A percentile compares a stretch with the other conserved stretches of the same genome.
phyloP scores from a whole-genome alignment of 2,888 invertebrate species.

The Lycaena phlaeas region DNA sequence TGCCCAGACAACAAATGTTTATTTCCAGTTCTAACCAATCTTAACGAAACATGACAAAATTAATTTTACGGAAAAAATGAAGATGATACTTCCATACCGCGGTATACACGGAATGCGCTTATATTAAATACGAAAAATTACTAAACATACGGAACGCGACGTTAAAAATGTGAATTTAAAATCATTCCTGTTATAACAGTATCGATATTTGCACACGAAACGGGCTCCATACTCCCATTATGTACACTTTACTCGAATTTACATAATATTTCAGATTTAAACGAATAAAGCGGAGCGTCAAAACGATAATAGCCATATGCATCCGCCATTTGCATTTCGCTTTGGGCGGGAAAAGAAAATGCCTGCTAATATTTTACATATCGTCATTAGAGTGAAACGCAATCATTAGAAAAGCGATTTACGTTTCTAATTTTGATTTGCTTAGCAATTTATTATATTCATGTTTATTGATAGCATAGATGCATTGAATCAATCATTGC shows the following conservation, averaged over 20 bases:
- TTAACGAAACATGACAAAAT: no score
- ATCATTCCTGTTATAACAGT: slow-evolving; percentile 1
- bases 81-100: no score
- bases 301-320: slow-evolving; percentile 23
- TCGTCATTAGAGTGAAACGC: slow-evolving; percentile 40
- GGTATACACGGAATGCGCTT: no score
- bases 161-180: slow-evolving; percentile 3
- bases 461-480: neutral
- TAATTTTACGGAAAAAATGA: no score
- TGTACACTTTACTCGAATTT: slow-evolving; percentile 14
- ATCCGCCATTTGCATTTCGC: slow-evolving; percentile 49
- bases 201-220: neutral
- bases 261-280: slow-evolving; percentile 21
- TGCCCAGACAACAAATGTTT: no score
- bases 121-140: no score
- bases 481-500: no score
- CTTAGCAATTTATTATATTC: neutral
- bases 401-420: slow-evolving; percentile 37
- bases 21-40: no score
- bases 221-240: slow-evolving; percentile 12
- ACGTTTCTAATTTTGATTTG: slow-evolving; percentile 2
- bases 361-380: slow-evolving; percentile 32
- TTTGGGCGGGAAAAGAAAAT: slow-evolving; percentile 49
- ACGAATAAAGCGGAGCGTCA: slow-evolving; percentile 18
- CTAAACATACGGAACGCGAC: no score